Percentiles rank a stretch among this genome's conserved stretches.
Evolutionary conservation across 2,113 vertebrate genomes (phyloP).

Genomic region (Psittacula cyanocephala): DNA sequence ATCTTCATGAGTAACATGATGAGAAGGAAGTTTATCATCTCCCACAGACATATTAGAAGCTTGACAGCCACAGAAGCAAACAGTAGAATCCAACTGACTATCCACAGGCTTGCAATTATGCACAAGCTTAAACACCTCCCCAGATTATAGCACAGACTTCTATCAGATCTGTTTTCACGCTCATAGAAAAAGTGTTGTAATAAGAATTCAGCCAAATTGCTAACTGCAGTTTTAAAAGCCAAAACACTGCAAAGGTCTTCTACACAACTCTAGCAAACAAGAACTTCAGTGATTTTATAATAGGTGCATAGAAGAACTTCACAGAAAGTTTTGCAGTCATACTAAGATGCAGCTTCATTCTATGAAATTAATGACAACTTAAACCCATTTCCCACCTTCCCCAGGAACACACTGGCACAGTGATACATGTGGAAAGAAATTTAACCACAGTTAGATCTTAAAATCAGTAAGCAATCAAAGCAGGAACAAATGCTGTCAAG

Average conservation of each 20-base stretch:
- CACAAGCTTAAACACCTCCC: not conserved
- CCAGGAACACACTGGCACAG: not conserved
- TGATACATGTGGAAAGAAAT: not conserved
- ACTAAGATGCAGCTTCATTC: not conserved
- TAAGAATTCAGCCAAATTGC: not conserved
- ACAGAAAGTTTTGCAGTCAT: not conserved
- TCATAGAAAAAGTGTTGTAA: not conserved
- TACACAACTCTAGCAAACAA: not conserved
- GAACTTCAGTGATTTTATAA: not conserved
- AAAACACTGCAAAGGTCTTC: accelerated
- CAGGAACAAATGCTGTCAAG: not conserved
- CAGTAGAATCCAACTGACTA: not conserved
- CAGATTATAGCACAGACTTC: not conserved
- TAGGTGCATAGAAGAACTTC: not conserved
- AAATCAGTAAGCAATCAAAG: not conserved
- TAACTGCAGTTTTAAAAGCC: not conserved
- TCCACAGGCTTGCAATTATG: not conserved
- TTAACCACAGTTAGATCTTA: not conserved
- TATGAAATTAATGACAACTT: not conserved
- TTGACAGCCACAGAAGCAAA: not conserved
- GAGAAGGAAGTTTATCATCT: not conserved
- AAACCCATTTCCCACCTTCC: not conserved
- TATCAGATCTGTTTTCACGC: not conserved
- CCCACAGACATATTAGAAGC: not conserved
- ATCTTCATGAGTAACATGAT: not conserved